These are phyloP conservation scores for Burhinus bistriatus DNA, from an alignment of 2,113 vertebrate species.

Conservation along the genomic window DNA sequence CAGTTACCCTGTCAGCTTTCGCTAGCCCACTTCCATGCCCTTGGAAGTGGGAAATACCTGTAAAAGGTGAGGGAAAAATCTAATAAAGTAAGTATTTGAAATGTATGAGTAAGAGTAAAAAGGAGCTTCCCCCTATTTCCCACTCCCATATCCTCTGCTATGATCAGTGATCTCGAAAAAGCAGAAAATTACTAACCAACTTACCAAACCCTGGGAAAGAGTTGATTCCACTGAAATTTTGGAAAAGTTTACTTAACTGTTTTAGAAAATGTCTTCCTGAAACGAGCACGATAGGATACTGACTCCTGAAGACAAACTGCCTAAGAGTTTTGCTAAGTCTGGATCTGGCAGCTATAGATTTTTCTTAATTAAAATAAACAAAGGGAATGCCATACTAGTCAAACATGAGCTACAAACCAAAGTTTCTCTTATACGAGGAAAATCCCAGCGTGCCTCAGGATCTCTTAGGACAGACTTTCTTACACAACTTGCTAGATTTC, in stretches of 20 bases:
- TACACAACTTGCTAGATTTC: neutral
- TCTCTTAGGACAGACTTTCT: neutral
- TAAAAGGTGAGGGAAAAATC: neutral
- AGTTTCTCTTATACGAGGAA: neutral
- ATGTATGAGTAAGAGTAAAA: neutral
- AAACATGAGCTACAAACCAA: neutral
- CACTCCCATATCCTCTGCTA: neutral
- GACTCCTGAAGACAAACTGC: neutral
- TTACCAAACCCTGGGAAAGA: neutral
- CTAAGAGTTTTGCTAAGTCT: neutral
- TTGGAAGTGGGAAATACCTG: neutral
- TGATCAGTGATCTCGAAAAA: neutral
- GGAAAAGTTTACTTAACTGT: neutral
- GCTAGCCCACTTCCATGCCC: neutral
- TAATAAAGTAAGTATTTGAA: neutral
- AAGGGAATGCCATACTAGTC: neutral
- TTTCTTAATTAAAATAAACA: constrained; percentile 18
- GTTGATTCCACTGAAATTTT: neutral
- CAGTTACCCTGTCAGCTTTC: neutral
- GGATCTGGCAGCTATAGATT: neutral
- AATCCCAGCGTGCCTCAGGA: neutral
- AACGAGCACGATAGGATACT: neutral
- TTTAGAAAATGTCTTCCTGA: neutral
- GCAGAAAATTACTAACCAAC: neutral
- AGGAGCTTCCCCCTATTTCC: neutral